Percentiles rank a stretch among this genome's conserved stretches.
Evolutionary conservation across 64 coral and sea anemone genomes (phyloP).

Genomic region (Porites lutea): DNA sequence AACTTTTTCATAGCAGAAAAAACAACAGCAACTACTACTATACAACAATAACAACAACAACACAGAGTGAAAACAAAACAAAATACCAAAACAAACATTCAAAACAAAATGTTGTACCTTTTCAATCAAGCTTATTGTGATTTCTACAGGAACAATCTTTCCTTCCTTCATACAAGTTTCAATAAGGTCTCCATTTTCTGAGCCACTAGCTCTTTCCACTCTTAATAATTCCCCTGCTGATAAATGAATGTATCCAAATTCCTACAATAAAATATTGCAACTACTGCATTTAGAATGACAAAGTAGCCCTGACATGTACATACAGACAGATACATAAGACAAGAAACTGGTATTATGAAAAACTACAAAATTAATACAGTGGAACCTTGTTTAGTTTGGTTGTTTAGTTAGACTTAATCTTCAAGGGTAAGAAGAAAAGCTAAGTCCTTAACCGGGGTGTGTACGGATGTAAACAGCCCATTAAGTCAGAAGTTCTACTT

Average conservation of each 20-base stretch:
- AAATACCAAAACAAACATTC: too few species aligned
- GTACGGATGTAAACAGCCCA: too few species aligned
- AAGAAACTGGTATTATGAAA: too few species aligned
- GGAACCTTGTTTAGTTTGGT: too few species aligned
- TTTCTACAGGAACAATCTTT: conserved; percentile 99
- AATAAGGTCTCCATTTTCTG: conserved; percentile 96
- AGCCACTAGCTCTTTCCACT: conserved; percentile 91
- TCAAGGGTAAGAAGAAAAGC: too few species aligned
- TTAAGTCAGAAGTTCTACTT: too few species aligned
- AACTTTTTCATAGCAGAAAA: not conserved
- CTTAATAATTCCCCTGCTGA: conserved; percentile 95
- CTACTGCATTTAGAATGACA: not conserved
- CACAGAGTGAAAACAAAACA: too few species aligned
- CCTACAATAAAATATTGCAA: conserved; percentile 42
- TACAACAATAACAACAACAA: not conserved
- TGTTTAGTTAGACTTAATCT: too few species aligned
- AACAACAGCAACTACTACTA: not conserved
- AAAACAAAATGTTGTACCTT: conserved; percentile 61
- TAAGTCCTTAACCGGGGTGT: too few species aligned
- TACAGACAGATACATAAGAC: too few species aligned
- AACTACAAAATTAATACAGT: too few species aligned
- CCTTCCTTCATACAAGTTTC: conserved; percentile 90
- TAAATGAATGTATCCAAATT: conserved; percentile 93
- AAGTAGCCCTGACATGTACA: too few species aligned
- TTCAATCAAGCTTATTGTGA: conserved; percentile 93